phyloP scores from a whole-genome alignment of 2,888 invertebrate species.

The Craniophora ligustri region DNA sequence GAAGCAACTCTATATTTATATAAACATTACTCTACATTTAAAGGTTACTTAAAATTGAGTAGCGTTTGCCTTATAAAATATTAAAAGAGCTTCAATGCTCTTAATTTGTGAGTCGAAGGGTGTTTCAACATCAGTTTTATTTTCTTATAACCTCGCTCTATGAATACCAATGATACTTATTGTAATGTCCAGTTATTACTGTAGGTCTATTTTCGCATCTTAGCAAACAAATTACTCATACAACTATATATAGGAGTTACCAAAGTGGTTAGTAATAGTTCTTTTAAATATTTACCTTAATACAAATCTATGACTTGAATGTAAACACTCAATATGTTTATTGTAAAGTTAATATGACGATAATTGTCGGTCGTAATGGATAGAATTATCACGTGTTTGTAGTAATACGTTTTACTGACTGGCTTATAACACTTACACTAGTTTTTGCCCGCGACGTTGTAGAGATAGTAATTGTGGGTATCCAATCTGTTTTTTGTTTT shows the following conservation, averaged over 20 bases:
- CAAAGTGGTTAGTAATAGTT: conserved; percentile 10
- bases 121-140: neutral
- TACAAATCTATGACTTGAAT: conserved; percentile 11
- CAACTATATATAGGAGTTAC: conserved; percentile 37
- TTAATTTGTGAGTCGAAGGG: too few relatives aligned
- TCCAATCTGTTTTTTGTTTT: too few relatives aligned
- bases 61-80: too few relatives aligned
- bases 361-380: conserved; percentile 17
- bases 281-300: conserved; percentile 38
- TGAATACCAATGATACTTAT: conserved; percentile 6
- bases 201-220: conserved; percentile 22
- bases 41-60: too few relatives aligned
- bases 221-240: conserved; percentile 23
- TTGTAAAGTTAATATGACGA: conserved; percentile 28
- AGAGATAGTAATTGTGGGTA: too few relatives aligned
- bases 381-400: conserved; percentile 17
- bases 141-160: neutral
- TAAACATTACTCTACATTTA: too few relatives aligned
- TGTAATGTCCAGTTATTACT: conserved; percentile 32
- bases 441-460: too few relatives aligned
- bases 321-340: conserved; percentile 16
- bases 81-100: too few relatives aligned
- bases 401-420: neutral
- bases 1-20: too few relatives aligned
- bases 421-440: too few relatives aligned